A percentile compares a stretch with the other conserved stretches of the same genome.
Conservation (phyloP, 2,888 invertebrate genomes). For the Thelaira solivaga region DNA sequence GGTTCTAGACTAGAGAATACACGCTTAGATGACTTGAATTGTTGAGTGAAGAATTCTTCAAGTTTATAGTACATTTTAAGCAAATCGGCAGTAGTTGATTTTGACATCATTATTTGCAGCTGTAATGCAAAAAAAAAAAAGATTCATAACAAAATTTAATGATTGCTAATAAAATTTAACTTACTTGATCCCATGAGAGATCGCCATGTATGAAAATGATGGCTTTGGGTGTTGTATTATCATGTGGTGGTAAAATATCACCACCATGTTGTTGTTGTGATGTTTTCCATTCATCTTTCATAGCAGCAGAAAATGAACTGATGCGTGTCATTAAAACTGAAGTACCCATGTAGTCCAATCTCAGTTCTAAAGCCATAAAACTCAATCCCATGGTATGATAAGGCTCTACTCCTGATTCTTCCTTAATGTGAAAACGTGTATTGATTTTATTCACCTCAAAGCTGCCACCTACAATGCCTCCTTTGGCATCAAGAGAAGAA, state of each 20-base stretch:
- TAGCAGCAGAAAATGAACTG: constrained; percentile 86
- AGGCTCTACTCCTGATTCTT: constrained; percentile 93
- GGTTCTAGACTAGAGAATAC: constrained; percentile 88
- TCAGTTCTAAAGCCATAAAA: constrained; percentile 90
- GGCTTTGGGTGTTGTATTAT: constrained; percentile 80
- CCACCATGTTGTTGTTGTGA: constrained; percentile 65
- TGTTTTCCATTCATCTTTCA: constrained; percentile 92
- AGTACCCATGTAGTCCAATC: constrained; percentile 99
- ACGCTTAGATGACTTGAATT: constrained; percentile 96
- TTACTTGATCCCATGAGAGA: constrained; percentile 91
- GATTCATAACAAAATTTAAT: background rate
- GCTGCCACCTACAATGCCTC: constrained; percentile 97
- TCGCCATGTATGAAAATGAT: constrained; percentile 95
- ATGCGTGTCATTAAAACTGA: constrained; percentile 93
- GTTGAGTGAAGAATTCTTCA: constrained; percentile 98
- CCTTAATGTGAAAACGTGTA: constrained; percentile 91
- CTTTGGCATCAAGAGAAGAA: constrained; percentile 95
- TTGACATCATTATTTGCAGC: constrained; percentile 96
- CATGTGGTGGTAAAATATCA: constrained; percentile 63
- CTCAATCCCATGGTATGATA: constrained; percentile 90
- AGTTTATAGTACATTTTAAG: constrained; percentile 97
- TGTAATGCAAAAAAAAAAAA: constrained; percentile 66
- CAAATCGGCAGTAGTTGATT: constrained; percentile 97
- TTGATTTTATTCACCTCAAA: constrained; percentile 93
- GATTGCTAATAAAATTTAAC: background rate